phyloP scores from a whole-genome alignment of 2,888 invertebrate species.

The Syritta pipiens region DNA sequence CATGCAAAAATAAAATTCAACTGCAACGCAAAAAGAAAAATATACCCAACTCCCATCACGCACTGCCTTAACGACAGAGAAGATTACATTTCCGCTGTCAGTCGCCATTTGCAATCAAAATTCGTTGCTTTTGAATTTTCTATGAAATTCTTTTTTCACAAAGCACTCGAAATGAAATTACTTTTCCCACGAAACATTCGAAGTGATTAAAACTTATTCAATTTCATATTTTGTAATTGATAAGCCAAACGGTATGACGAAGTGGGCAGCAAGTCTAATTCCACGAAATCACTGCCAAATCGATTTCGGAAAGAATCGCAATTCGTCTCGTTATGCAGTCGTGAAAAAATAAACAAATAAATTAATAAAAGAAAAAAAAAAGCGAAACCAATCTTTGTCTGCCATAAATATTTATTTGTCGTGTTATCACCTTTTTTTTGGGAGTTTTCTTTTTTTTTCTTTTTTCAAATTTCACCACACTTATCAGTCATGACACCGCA shows the following conservation, averaged over 20 bases:
- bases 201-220: too few species aligned
- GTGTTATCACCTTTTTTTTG: conserved; percentile 11
- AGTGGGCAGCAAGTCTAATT: too few species aligned
- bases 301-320: background rate
- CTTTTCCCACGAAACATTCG: too few species aligned
- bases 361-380: background rate
- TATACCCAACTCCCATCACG: background rate
- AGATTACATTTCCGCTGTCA: background rate
- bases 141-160: background rate
- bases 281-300: background rate
- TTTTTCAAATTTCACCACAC: background rate
- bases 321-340: too few species aligned
- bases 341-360: conserved; percentile 4
- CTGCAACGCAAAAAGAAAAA: too few species aligned
- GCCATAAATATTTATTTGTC: conserved; percentile 5
- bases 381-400: too few species aligned
- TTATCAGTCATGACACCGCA: conserved; percentile 23
- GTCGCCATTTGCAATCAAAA: conserved; percentile 4
- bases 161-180: too few species aligned
- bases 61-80: background rate
- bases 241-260: too few species aligned
- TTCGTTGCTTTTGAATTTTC: background rate
- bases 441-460: background rate
- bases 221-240: too few species aligned
- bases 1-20: too few species aligned